Evolutionary conservation across 2,797 vertebrate species (phyloP), one percentile per base, ranked within the genome.

Genomic region (Brachyalestes nurse): DNA sequence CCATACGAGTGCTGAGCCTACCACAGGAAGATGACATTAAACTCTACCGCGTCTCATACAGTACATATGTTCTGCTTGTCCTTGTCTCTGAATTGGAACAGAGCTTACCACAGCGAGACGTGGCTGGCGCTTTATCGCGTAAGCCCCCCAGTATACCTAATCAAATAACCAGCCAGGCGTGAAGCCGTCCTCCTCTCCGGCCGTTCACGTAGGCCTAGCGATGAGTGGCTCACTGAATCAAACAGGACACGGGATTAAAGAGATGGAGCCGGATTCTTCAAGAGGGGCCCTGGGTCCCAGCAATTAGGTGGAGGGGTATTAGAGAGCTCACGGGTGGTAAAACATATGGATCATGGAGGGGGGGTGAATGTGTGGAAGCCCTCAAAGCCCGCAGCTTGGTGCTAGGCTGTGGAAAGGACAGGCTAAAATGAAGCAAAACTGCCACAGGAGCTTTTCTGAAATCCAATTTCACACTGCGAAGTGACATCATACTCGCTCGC

Each of bases 121-220:
- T 77, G 61, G 71, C 82, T 72, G 19, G 61, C 21, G 64, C 80
- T 72, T 83, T 83, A 84, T 82, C 77, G 74, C 80, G 74, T 85
- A 84, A 84, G 79, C 28, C 70, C 76, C 76, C 82, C 47, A 23
- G 61, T 82, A 81, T 82, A 76, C 66, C 82, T 87, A 87, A 87
- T 87, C 82, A 87, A 84, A 87, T 85, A 85, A 85, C 71, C 84
- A 84, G 58, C 77, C 75, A 28, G 61, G 82, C 80, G 62, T 85
- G 84, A 87, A 85, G 77, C 57, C 80, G 42, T 82, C 83, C 84
- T 84, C 75, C 71, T 57, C 75, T 81, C 72, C 66, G 67, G 70
- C 77, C 84, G 13, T 64, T 38, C 61, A 79, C 77, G 78, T 74
- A 80, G 42, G 78, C 69, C 67, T 61, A 28, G 72, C 82, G 61